Percentiles rank a stretch among this genome's conserved stretches.
Evolutionary conservation across 2,888 invertebrate genomes (phyloP).

Genomic region (Sabatieria punctata): DNA sequence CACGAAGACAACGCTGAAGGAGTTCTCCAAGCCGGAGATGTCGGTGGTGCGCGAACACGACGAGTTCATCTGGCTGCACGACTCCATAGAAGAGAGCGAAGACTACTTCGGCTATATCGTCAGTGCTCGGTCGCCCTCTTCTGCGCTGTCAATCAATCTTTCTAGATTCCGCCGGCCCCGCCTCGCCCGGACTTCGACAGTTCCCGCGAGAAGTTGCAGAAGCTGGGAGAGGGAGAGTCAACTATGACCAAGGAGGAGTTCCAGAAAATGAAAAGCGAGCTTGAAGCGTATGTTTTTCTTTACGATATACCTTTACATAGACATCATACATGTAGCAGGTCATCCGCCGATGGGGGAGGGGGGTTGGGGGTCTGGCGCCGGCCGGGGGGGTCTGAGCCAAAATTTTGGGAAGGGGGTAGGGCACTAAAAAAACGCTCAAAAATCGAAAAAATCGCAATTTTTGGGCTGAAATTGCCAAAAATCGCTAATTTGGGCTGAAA

Average conservation of each 20-base stretch:
- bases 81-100: conserved; percentile 86
- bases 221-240: conserved; percentile 92
- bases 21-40: conserved; percentile 79
- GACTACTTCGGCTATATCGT: conserved; percentile 97
- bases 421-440: too few relatives aligned
- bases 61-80: conserved; percentile 97
- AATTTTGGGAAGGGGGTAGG: too few relatives aligned
- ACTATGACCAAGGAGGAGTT: conserved; percentile 98
- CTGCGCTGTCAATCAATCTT: too few relatives aligned
- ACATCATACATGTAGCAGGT: too few relatives aligned
- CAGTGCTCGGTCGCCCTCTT: too few relatives aligned
- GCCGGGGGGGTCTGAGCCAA: too few relatives aligned
- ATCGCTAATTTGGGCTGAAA: too few relatives aligned
- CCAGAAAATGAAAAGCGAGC: conserved; percentile 95
- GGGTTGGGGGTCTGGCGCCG: too few relatives aligned
- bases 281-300: conserved; percentile 97
- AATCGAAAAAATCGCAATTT: too few relatives aligned
- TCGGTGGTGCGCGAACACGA: conserved; percentile 93
- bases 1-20: conserved; percentile 47
- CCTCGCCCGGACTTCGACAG: conserved; percentile 92
- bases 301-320: too few relatives aligned
- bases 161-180: conserved; percentile 44
- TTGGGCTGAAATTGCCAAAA: too few relatives aligned
- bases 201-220: conserved; percentile 87
- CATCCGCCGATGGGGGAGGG: too few relatives aligned